Conservation (phyloP, 2,888 invertebrate species). For the Cerastis leucographa region DNA sequence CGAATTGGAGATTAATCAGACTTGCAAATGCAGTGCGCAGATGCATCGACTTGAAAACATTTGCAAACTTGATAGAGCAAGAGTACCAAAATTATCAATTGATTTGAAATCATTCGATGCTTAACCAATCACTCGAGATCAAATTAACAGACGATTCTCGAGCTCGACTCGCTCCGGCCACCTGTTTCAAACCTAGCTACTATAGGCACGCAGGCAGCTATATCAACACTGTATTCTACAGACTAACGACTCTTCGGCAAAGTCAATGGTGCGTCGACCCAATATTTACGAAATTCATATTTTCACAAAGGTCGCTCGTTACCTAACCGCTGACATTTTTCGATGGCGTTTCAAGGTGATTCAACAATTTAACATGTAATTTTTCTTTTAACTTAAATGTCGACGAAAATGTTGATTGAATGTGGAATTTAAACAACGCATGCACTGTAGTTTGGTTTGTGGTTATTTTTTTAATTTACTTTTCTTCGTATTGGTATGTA, state of each 20-base stretch:
- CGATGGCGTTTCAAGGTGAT: conserved; percentile 58
- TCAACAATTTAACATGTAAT: conserved; percentile 28
- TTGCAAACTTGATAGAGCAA: not conserved
- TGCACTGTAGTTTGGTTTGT: conserved; percentile 29
- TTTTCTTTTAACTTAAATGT: conserved; percentile 35
- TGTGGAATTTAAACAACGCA: conserved; percentile 25
- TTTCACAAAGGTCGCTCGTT: conserved; percentile 64
- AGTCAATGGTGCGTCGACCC: conserved; percentile 67
- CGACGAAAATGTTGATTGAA: conserved; percentile 36
- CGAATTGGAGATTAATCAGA: conserved; percentile 21
- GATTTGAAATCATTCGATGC: conserved; percentile 5
- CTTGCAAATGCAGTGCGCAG: not conserved
- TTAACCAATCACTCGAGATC: conserved; percentile 20
- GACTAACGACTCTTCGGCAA: conserved; percentile 58
- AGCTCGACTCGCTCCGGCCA: conserved; percentile 28
- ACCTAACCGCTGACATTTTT: conserved; percentile 58
- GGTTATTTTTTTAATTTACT: conserved; percentile 39
- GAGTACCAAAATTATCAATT: not conserved
- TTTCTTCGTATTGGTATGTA: conserved; percentile 8
- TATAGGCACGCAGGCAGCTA: conserved; percentile 33
- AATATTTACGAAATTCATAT: conserved; percentile 66
- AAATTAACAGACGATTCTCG: conserved; percentile 16
- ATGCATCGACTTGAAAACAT: not conserved
- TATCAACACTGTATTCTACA: conserved; percentile 39
- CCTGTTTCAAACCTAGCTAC: conserved; percentile 47